Percentiles rank a stretch among this genome's conserved stretches.
These are phyloP conservation scores for Orbicella faveolata DNA, from an alignment of 64 coral and sea anemone genomes.

Conservation along the genomic window DNA sequence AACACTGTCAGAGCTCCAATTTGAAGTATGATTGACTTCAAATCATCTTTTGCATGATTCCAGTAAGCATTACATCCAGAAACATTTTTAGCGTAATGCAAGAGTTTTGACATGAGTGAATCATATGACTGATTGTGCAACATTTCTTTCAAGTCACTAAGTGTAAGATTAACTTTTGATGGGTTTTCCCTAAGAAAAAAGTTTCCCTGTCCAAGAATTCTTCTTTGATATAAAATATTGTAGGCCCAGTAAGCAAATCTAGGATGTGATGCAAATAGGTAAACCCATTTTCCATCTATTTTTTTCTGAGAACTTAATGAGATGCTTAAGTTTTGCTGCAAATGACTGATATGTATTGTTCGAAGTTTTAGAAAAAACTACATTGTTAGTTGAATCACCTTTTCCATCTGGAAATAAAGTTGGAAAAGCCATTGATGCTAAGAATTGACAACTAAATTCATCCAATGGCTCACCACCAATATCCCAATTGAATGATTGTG, in stretches of 20 bases:
- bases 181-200: constrained; percentile 39
- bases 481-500: not conserved
- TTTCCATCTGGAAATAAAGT: not conserved
- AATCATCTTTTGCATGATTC: constrained; percentile 43
- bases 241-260: constrained; percentile 42
- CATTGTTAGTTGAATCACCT: not conserved
- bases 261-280: constrained; percentile 33
- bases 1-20: constrained; percentile 41
- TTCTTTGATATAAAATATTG: constrained; percentile 25
- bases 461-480: not conserved
- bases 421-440: not conserved
- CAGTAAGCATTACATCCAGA: constrained; percentile 34
- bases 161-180: constrained; percentile 14
- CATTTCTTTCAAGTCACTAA: constrained; percentile 37
- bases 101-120: constrained; percentile 23
- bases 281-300: constrained; percentile 22
- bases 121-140: not conserved
- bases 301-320: no score
- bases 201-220: constrained; percentile 13
- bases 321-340: no score
- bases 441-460: not conserved
- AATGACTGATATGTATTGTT: no score
- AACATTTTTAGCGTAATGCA: constrained; percentile 16
- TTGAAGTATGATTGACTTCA: constrained; percentile 37
- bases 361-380: no score